Evolutionary conservation across 2,113 vertebrate species (phyloP), one percentile per base, ranked within the genome.

Genomic region (Tachycineta bicolor): DNA sequence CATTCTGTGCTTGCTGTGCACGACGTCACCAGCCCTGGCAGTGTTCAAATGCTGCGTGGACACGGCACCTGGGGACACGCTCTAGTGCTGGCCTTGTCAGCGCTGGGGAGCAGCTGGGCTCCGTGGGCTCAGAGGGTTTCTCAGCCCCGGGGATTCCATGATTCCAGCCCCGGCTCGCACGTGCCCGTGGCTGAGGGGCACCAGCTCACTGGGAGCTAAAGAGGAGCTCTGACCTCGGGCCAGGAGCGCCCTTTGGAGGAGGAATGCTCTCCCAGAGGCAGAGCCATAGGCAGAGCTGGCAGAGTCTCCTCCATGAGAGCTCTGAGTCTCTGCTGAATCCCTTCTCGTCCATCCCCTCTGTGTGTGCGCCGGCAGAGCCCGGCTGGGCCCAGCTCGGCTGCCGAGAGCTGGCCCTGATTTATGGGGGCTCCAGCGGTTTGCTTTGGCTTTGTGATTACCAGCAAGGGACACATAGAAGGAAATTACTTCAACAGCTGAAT

Each of bases 161-260:
- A 18, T 41, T 70, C 41, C 75, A 63, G 21, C 43, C 56, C 47
- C 2, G 0, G 4, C 41, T 47, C n/a, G 3, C 1, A 0, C 5
- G n/a, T 43, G 33, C 53, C 39, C 5, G 1, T 25, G 39, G 49
- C 65, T 55, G 22, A 59, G 28, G 34, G 13, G 8, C 46, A 60
- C 5, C 62, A 6, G 56, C 34, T 52, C 37, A 0, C 2, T 5
- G 52, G 25, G 33, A 52, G 41, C 16, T 21, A 7, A 24, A 15
- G 43, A 50, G 60, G 17, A 70, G 83, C 60, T 44, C 76, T 33
- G 52, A 11, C 21, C 16, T 2, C 0, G 9, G 44, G 52, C 68
- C 43, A 5, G 16, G 3, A 25, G 28, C 78, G 74, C 9, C 19
- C 49, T 34, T 34, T 20, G 14, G 58, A 59, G 34, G 76, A 29